phyloP scores from a whole-genome alignment of 2,113 vertebrate species.

The Murina feae region DNA sequence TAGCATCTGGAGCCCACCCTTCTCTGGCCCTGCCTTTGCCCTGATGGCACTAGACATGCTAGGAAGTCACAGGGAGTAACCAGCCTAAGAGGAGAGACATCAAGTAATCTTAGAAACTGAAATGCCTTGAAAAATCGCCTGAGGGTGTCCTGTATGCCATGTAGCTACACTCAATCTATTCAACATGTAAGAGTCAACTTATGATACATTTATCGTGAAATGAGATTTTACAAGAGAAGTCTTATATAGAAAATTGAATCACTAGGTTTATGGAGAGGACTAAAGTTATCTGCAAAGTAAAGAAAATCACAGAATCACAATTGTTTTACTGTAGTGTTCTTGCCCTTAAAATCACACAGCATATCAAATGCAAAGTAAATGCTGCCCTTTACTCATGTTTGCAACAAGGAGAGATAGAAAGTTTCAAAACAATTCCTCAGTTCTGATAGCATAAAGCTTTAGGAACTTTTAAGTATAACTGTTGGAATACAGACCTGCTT shows the following conservation, averaged over 20 bases:
- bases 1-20: rapidly evolving
- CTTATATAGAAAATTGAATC: background rate
- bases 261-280: background rate
- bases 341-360: background rate
- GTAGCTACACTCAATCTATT: background rate
- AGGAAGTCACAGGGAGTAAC: background rate
- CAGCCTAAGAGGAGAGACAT: background rate
- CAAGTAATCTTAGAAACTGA: background rate
- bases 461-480: background rate
- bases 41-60: background rate
- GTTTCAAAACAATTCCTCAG: background rate
- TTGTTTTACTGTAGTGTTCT: background rate
- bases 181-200: background rate
- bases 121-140: background rate
- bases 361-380: background rate
- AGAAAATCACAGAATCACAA: background rate
- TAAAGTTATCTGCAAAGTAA: background rate
- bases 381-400: rapidly evolving
- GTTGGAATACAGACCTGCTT: background rate
- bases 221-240: background rate
- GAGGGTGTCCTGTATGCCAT: no score
- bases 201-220: background rate
- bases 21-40: background rate
- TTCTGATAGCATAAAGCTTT: background rate
- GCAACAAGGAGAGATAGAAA: background rate